Evolutionary conservation across 2,888 invertebrate genomes (phyloP).

Genomic region (Luffia ferchaultella): DNA sequence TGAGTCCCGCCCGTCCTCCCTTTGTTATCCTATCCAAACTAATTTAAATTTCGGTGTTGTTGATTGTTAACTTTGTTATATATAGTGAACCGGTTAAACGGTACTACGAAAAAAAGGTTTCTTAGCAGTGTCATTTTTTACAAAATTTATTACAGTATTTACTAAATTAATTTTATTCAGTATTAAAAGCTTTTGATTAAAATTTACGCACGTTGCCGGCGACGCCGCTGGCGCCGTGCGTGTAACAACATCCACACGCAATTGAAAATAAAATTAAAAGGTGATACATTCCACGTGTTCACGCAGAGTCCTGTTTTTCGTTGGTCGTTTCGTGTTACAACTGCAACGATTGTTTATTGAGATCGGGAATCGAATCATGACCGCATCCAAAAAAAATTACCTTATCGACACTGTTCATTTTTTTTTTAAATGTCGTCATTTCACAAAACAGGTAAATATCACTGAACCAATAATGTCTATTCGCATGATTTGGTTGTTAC

Average conservation of each 20-base stretch:
- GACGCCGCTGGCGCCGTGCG: not conserved
- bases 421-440: not conserved
- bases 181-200: not conserved
- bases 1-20: too few species aligned
- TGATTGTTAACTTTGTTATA: too few species aligned
- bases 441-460: not conserved
- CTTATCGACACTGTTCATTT: too few species aligned
- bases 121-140: too few species aligned
- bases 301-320: too few species aligned
- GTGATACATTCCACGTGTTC: not conserved
- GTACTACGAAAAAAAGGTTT: too few species aligned
- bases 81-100: too few species aligned
- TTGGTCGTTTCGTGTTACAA: not conserved
- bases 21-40: too few species aligned
- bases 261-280: not conserved
- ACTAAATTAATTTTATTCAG: too few species aligned
- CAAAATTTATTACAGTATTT: too few species aligned
- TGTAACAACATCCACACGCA: not conserved
- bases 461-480: not conserved
- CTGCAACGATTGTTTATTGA: not conserved
- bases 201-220: not conserved
- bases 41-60: too few species aligned
- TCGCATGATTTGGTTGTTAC: not conserved
- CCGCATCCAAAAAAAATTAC: not conserved
- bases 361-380: not conserved